Conservation (phyloP, 2,888 invertebrate genomes). For the Cosmia trapezina region DNA sequence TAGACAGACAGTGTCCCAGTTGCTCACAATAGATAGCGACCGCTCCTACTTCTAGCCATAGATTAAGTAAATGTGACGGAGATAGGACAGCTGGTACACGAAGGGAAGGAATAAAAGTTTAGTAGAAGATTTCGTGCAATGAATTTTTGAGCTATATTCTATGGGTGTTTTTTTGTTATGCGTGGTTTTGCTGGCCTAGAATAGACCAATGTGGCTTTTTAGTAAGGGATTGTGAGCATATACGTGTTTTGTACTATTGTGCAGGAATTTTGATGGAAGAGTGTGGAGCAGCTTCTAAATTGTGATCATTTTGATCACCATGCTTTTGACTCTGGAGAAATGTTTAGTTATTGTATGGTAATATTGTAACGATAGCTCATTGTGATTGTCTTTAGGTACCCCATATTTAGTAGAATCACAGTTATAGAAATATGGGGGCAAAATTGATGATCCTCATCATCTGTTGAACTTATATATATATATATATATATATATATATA, state of each 20-base stretch:
- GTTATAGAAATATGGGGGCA: not conserved
- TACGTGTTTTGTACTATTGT: too few species aligned
- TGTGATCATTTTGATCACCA: not conserved
- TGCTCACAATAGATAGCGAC: conserved; percentile 61
- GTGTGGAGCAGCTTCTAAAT: not conserved
- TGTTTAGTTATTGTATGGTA: too few species aligned
- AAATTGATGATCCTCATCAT: not conserved
- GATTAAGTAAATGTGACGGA: conserved; percentile 27
- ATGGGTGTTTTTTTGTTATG: too few species aligned
- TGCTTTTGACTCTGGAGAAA: too few species aligned
- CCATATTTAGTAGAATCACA: not conserved
- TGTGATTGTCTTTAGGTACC: not conserved
- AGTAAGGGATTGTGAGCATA: too few species aligned
- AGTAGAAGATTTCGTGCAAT: too few species aligned
- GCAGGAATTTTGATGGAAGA: not conserved
- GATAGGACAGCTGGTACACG: conserved; percentile 1
- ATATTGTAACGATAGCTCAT: not conserved
- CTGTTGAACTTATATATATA: too few species aligned
- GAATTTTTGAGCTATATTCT: too few species aligned
- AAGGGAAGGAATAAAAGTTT: too few species aligned
- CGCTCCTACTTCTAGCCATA: conserved; percentile 45
- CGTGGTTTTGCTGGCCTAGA: too few species aligned
- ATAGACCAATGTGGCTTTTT: not conserved
- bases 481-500: too few species aligned
- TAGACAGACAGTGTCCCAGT: conserved; percentile 53